Percentiles rank a stretch among this genome's conserved stretches.
Conservation (phyloP, 2,888 invertebrate species). For the Drosophila limbata region DNA sequence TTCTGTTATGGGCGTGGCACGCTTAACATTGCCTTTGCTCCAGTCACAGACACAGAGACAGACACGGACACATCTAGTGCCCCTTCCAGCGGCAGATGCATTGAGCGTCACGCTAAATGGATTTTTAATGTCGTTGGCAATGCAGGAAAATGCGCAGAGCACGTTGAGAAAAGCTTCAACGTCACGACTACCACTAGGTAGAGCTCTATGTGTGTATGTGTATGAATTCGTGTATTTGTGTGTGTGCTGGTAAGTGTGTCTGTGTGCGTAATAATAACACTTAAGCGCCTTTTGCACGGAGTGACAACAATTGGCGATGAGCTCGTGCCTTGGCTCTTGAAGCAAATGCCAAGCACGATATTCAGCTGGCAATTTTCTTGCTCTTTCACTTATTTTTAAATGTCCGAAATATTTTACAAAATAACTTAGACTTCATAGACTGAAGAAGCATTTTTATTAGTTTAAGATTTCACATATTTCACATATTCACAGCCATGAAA, state of each 20-base stretch:
- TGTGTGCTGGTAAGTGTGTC: slow-evolving; percentile 22
- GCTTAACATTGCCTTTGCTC: slow-evolving; percentile 38
- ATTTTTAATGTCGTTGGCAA: slow-evolving; percentile 81
- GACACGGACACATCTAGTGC: slow-evolving; percentile 30
- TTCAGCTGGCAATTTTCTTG: background rate
- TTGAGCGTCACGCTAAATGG: slow-evolving; percentile 77
- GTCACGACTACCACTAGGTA: slow-evolving; percentile 50
- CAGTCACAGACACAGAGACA: slow-evolving; percentile 26
- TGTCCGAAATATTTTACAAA: background rate
- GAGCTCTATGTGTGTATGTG: slow-evolving; percentile 18
- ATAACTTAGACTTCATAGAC: background rate
- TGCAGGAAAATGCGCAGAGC: slow-evolving; percentile 65
- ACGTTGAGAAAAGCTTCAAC: slow-evolving; percentile 63
- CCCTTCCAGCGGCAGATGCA: slow-evolving; percentile 52
- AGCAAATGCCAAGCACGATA: background rate
- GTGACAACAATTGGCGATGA: slow-evolving; percentile 35
- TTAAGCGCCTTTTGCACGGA: slow-evolving; percentile 57
- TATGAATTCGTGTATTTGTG: slow-evolving; percentile 23
- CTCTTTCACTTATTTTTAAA: background rate
- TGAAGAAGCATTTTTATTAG: background rate
- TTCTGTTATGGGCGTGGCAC: slow-evolving; percentile 34
- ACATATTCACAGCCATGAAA: no score
- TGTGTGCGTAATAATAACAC: slow-evolving; percentile 68
- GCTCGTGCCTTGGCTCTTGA: slow-evolving; percentile 24
- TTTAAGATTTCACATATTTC: no score